phyloP scores from a whole-genome alignment of 2,888 invertebrate genomes.

The Calliopum simillimum region DNA sequence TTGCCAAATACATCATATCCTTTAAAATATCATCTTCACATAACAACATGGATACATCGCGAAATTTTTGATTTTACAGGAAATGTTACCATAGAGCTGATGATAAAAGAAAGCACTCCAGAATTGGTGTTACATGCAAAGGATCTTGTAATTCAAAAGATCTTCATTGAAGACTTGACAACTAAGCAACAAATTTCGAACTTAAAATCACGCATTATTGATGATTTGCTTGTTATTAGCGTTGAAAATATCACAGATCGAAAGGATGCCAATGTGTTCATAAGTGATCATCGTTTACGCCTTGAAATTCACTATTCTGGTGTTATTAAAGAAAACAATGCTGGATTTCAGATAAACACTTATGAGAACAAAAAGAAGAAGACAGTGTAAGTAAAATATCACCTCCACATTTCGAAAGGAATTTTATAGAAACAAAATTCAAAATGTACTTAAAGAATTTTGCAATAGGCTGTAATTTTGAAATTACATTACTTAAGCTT shows the following conservation, averaged over 20 bases:
- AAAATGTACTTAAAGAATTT: too few species aligned
- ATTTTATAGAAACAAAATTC: too few species aligned
- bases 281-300: constrained; percentile 56
- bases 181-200: constrained; percentile 30
- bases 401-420: too few species aligned
- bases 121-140: constrained; percentile 62
- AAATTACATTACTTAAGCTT: too few species aligned
- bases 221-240: neutral
- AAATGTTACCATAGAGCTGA: constrained; percentile 59
- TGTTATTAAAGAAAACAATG: constrained; percentile 71
- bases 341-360: constrained; percentile 74
- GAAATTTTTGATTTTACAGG: constrained; percentile 55
- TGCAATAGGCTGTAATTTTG: too few species aligned
- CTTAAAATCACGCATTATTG: neutral
- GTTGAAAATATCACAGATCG: constrained; percentile 53
- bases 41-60: constrained; percentile 57
- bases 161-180: constrained; percentile 53
- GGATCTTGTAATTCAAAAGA: constrained; percentile 51
- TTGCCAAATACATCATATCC: constrained; percentile 72
- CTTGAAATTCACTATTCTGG: constrained; percentile 72
- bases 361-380: constrained; percentile 64
- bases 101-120: constrained; percentile 53
- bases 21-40: constrained; percentile 68
- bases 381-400: constrained; percentile 66
- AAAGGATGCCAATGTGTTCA: constrained; percentile 51